Evolutionary conservation across 2,888 invertebrate species (phyloP), one percentile per base, ranked within the genome.

Genomic region (Orthosia incerta): DNA sequence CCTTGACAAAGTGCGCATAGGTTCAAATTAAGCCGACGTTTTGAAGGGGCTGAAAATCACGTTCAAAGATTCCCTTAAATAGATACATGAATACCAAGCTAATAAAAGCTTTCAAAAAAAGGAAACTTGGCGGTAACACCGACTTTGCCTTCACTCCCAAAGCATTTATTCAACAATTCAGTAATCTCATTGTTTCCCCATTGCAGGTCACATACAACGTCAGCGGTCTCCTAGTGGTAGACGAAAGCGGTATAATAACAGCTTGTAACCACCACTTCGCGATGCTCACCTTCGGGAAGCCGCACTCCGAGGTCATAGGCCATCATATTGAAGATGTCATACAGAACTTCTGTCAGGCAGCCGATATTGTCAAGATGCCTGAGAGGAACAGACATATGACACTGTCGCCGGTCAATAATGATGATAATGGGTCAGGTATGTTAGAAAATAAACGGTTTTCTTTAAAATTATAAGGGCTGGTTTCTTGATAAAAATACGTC

Each of bases 181-280:
- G 26, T 26, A 26, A 26, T 26, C 26, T 26, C 26, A 26, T 26
- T 26, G 3, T 26, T 26, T 26, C 26, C 1, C 26, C 26, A 26
- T 26, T 26, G 26, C 26, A 26, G 97, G 97, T 97, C 20, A 97
- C 97, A 59, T 97, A 96, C 87, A 97, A 97, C 88, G 97, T 97
- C 57, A 97, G 97, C 89, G 98, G 98, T 4, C 92, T 98, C 26
- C 94, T 98, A 20, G 97, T 97, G 4, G 95, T 97, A 0, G 96
- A 97, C 81, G 97, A 97, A 16, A 92, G 95, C 75, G 97, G 97
- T n/a, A 93, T 95, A 3, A 97, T 98, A 80, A 97, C 97, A 5
- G 97, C 97, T 0, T 97, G 97, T 85, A 97, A 97, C 91, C 97
- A 97, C 84, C 97, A 97, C 91, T 97, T 97, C 88, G 97, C 97